Evolutionary conservation across 2,888 invertebrate genomes (phyloP).

Genomic region (Andrena dorsata): DNA sequence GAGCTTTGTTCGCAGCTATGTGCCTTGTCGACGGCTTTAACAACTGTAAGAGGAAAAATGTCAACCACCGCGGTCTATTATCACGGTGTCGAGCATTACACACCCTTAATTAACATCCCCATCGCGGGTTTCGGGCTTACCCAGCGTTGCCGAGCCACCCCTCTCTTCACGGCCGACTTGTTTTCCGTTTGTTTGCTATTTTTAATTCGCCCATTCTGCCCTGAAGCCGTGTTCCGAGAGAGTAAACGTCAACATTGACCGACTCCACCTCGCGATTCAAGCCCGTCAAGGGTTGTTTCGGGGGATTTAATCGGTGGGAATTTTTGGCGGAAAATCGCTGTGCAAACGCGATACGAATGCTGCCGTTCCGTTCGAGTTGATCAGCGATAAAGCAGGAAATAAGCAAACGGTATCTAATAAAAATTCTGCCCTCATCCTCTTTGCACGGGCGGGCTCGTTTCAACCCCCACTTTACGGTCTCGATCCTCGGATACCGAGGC

Average conservation of each 20-base stretch:
- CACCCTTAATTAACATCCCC: slow-evolving; percentile 37
- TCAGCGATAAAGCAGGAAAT: too few relatives aligned
- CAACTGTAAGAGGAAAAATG: slow-evolving; percentile 35
- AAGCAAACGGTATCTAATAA: too few relatives aligned
- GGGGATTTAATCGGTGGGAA: too few relatives aligned
- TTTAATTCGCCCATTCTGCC: slow-evolving; percentile 12
- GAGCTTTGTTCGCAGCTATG: slow-evolving; percentile 24
- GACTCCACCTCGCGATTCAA: not conserved
- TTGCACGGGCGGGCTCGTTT: not conserved
- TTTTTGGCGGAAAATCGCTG: too few relatives aligned
- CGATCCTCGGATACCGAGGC: not conserved
- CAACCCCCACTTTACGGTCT: not conserved
- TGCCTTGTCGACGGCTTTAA: slow-evolving; percentile 26
- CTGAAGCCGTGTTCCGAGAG: too few relatives aligned
- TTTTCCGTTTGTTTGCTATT: slow-evolving; percentile 27
- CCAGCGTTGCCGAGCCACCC: not conserved
- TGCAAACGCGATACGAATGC: too few relatives aligned
- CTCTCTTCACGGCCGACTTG: not conserved
- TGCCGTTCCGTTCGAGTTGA: too few relatives aligned
- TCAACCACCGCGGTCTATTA: slow-evolving; percentile 29
- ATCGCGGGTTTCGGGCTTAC: slow-evolving; percentile 10
- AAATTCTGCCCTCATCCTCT: too few relatives aligned
- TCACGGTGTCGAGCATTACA: slow-evolving; percentile 20
- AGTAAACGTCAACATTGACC: too few relatives aligned
- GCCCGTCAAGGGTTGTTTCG: not conserved